Evolutionary conservation across 2,113 vertebrate species (phyloP).

Genomic region (Dryoscopus gambensis): DNA sequence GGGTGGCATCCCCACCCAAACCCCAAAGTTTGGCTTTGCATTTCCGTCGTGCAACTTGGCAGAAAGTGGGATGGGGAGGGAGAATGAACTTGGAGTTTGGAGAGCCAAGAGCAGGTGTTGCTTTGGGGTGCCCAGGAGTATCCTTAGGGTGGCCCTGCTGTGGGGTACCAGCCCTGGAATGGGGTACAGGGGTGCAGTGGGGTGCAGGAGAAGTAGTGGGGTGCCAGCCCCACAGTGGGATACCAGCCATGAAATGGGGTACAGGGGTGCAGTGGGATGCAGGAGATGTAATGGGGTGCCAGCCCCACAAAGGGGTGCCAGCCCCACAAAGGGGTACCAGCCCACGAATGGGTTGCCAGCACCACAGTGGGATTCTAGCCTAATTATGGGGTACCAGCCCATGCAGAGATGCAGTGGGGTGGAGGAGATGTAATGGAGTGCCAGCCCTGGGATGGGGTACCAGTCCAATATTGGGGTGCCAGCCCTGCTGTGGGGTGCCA

Average conservation of each 20-base stretch:
- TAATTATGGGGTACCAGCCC: background rate
- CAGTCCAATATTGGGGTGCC: too few species aligned
- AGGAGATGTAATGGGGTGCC: too few species aligned
- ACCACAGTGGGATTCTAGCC: too few species aligned
- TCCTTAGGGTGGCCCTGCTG: rapidly evolving
- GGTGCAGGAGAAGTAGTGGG: background rate
- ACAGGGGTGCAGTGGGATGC: too few species aligned
- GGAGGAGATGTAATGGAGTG: background rate
- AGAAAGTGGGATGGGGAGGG: rapidly evolving
- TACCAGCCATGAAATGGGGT: too few species aligned
- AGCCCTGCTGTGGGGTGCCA: background rate
- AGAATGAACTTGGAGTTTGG: background rate
- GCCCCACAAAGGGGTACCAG: too few species aligned
- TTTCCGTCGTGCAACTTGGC: background rate
- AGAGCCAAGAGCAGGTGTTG: background rate
- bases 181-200: too few species aligned
- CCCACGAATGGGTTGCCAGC: background rate
- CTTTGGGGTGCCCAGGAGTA: background rate
- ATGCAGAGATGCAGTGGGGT: background rate
- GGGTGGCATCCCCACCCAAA: background rate
- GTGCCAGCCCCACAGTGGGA: background rate
- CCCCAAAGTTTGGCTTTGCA: background rate
- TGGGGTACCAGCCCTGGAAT: background rate
- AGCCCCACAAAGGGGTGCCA: too few species aligned
- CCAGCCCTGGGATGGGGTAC: background rate